A percentile compares a stretch with the other conserved stretches of the same genome.
These are phyloP conservation scores for Pterois miles DNA, from an alignment of 2,797 vertebrate genomes.

Conservation along the genomic window DNA sequence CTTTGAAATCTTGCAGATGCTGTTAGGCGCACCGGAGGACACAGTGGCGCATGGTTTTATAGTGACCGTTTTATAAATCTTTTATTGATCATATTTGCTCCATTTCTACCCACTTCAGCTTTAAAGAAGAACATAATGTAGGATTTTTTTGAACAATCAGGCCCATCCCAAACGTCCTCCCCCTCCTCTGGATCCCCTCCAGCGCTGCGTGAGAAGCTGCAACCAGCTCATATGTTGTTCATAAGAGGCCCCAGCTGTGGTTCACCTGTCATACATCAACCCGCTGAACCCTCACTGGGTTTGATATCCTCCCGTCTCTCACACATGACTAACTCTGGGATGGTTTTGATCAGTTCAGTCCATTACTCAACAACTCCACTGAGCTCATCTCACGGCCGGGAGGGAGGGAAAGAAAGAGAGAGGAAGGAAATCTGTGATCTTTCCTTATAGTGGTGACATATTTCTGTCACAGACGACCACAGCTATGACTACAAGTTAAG, in stretches of 20 bases:
- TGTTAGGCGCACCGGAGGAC: fast-evolving
- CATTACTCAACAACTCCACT: conserved; percentile 63
- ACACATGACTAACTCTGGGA: conserved; percentile 51
- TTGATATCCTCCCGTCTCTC: conserved; percentile 28
- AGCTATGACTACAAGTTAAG: background rate
- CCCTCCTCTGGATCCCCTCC: background rate
- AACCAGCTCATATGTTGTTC: conserved; percentile 53
- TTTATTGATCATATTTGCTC: too few species aligned
- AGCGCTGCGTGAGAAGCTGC: conserved; percentile 35
- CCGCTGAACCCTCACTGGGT: conserved; percentile 29
- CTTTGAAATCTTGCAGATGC: too few species aligned
- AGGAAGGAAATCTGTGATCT: conserved; percentile 19
- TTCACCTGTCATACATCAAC: conserved; percentile 61
- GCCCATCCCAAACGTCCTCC: background rate
- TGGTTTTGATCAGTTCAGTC: conserved; percentile 55
- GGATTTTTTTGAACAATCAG: too few species aligned
- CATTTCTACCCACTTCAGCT: too few species aligned
- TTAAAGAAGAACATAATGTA: too few species aligned
- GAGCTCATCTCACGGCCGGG: conserved; percentile 51
- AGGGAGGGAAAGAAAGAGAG: background rate
- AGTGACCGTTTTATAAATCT: too few species aligned
- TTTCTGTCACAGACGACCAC: conserved; percentile 6
- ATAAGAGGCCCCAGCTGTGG: conserved; percentile 57
- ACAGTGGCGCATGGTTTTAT: too few species aligned
- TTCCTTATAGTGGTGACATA: conserved; percentile 4